These are phyloP conservation scores for Orientallactaga bullata DNA, from an alignment of 2,113 vertebrate genomes.

Conservation along the genomic window DNA sequence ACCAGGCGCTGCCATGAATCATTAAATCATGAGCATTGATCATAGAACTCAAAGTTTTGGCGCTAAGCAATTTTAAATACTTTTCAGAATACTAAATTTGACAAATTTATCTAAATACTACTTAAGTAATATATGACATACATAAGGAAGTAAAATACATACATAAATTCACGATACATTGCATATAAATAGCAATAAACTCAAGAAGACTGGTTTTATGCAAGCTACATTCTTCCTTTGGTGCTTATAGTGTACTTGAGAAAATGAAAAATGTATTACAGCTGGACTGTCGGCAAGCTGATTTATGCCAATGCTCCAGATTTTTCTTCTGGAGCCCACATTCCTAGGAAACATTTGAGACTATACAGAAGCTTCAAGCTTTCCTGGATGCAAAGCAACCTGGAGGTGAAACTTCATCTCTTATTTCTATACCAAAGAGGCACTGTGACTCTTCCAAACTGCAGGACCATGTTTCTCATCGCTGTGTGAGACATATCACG, in stretches of 20 bases:
- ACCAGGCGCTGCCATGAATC: background rate
- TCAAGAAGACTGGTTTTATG: conserved; percentile 56
- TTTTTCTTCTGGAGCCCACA: conserved; percentile 51
- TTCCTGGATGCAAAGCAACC: conserved; percentile 23
- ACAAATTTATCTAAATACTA: conserved; percentile 29
- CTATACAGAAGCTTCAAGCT: conserved; percentile 43
- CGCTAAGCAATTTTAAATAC: conserved; percentile 36
- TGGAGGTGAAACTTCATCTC: background rate
- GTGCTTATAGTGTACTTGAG: conserved; percentile 34
- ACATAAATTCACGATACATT: conserved; percentile 34
- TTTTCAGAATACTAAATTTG: conserved; percentile 56
- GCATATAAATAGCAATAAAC: conserved; percentile 67
- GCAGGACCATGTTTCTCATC: background rate
- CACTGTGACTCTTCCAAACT: background rate
- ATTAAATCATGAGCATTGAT: conserved; percentile 1
- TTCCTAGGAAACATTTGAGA: conserved; percentile 57
- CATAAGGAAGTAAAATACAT: conserved; percentile 50
- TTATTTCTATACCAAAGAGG: background rate
- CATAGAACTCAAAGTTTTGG: conserved; percentile 27
- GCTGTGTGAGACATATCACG: background rate
- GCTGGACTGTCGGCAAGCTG: conserved; percentile 26
- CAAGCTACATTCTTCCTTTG: conserved; percentile 54
- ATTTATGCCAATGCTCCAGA: conserved; percentile 47
- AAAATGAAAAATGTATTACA: conserved; percentile 69
- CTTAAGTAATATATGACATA: conserved; percentile 61